phyloP scores from a whole-genome alignment of 2,113 vertebrate genomes.

The Chlamydotis undulata region DNA sequence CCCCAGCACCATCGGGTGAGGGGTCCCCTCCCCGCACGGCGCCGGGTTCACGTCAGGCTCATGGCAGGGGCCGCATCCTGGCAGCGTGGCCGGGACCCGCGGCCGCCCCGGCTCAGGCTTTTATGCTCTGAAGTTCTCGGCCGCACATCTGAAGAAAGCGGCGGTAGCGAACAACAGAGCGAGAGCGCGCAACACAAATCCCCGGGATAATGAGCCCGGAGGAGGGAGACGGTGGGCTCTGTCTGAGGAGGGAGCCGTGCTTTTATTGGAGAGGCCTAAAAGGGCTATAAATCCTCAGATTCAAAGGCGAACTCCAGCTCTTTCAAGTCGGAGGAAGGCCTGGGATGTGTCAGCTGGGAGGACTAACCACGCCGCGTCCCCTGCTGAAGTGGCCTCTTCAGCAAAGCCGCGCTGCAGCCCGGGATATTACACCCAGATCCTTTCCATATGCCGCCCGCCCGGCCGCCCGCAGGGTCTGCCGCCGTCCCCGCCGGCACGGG shows the following conservation, averaged over 20 bases:
- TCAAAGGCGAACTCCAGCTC: constrained; percentile 59
- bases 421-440: constrained; percentile 57
- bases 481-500: neutral
- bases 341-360: constrained; percentile 68
- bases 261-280: constrained; percentile 69
- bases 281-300: constrained; percentile 67
- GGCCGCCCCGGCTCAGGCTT: neutral
- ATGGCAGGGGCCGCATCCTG: neutral
- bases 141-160: constrained; percentile 8
- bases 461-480: neutral
- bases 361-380: constrained; percentile 55
- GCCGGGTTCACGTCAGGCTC: neutral
- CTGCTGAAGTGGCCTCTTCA: constrained; percentile 69
- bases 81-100: accelerated
- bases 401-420: constrained; percentile 52
- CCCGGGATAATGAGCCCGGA: constrained; percentile 45
- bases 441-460: constrained; percentile 39
- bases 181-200: constrained; percentile 35
- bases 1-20: neutral
- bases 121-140: neutral
- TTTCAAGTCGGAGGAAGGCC: constrained; percentile 67
- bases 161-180: constrained; percentile 24
- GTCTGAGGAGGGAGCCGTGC: constrained; percentile 54
- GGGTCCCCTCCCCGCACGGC: neutral
- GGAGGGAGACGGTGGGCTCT: constrained; percentile 63